These are phyloP conservation scores for Tubulanus polymorphus DNA, from an alignment of 2,888 invertebrate species.

Conservation along the genomic window DNA sequence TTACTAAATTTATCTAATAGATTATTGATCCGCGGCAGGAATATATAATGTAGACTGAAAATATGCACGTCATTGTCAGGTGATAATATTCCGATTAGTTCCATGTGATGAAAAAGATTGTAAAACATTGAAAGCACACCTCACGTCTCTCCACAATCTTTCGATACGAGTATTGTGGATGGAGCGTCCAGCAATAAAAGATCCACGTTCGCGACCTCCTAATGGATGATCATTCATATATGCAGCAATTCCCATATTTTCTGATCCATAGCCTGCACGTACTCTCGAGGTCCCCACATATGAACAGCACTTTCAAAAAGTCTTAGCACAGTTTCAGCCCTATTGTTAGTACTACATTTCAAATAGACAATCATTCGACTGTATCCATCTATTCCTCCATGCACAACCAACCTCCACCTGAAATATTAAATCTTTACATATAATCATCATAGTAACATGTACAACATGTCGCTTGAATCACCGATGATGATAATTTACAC, in stretches of 20 bases:
- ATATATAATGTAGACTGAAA: constrained; percentile 11
- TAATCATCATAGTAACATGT: too few relatives aligned
- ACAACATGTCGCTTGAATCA: too few relatives aligned
- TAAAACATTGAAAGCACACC: constrained; percentile 6
- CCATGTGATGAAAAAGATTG: constrained; percentile 5
- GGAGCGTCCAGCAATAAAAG: constrained; percentile 19
- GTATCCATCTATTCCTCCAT: constrained; percentile 24
- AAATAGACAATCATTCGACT: constrained; percentile 20
- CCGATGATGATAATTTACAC: too few relatives aligned
- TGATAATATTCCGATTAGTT: constrained; percentile 8
- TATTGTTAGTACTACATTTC: constrained; percentile 19
- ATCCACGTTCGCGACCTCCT: constrained; percentile 2
- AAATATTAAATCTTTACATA: too few relatives aligned
- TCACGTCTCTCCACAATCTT: constrained; percentile 17
- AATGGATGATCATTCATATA: constrained; percentile 15
- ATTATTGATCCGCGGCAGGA: constrained; percentile 8
- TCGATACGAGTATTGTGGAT: constrained; percentile 18
- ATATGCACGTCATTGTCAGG: constrained; percentile 8
- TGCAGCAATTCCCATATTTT: constrained; percentile 19
- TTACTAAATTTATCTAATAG: constrained; percentile 6
- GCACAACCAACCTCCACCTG: constrained; percentile 23
- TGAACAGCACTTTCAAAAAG: constrained; percentile 18
- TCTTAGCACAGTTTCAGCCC: constrained; percentile 16
- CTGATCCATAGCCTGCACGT: constrained; percentile 21
- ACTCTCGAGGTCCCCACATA: constrained; percentile 20